Base-by-base conservation (phyloP, 92 coral and sea anemone species). In the Porites lobata region DNA sequence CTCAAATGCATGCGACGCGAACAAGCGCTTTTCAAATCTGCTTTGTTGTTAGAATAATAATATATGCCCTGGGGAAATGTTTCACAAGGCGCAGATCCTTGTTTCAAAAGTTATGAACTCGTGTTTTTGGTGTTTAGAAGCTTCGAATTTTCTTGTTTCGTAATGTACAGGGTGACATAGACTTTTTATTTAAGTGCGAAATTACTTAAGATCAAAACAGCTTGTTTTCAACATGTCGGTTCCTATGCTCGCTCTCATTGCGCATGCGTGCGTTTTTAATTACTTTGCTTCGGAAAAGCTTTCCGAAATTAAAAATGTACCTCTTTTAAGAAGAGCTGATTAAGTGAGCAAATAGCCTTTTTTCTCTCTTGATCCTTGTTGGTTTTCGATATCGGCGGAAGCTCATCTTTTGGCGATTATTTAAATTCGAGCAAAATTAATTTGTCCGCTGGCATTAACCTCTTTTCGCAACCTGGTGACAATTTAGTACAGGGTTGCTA, bases 341-440 rank as follows among this genome's bases (percentile, higher is more conserved):
- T 90, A 86, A 68, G 78, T 67, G 61, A 61, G 93, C 79, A 92
- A 92, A 92, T 83, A 92, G 88, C 83, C 69, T 91, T 70, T 87
- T 85, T 61, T 81, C 17, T 80, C 75, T 69, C 81, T 32, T 86
- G 78, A 79, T 52, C 63, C 58, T 13, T 81, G 93, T 85, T 89
- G 81, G 91, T 89, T 89, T 92, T 82, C 73, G 15, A 73, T 72
- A 61, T 82, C 77, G 81, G 91, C 87, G 87, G 91, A 76, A 89
- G 80, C 88, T 43, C 62, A 72, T 69, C 72, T 86, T 81, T 87
- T 57, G 72, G 79, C 81, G 61, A 83, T 82, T 82, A 82, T 83
- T 83, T 65, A 51, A 29, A 67, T 76, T 85, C 83, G 66, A 15
- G 26, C 47, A 75, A 85, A 75, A 85, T 65, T 85, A 75, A 85